phyloP scores from a whole-genome alignment of 2,113 vertebrate genomes.

The Urocitellus parryii region DNA sequence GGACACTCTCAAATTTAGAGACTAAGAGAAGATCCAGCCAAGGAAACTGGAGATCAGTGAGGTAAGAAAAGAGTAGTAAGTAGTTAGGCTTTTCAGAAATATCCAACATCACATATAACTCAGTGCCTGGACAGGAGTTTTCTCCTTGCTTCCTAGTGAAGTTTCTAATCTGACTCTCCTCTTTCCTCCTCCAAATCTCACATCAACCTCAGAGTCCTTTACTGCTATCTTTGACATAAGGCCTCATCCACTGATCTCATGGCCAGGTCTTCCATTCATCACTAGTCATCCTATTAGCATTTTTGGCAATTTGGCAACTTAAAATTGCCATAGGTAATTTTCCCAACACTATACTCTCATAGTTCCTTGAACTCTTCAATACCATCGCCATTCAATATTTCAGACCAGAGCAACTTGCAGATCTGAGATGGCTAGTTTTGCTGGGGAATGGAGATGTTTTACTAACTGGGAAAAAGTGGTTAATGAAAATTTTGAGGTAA shows the following conservation, averaged over 20 bases:
- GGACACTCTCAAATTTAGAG: not conserved
- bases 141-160: not conserved
- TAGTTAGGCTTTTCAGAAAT: not conserved
- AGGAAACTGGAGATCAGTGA: not conserved
- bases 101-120: not conserved
- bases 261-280: not conserved
- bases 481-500: slow-evolving; percentile 32
- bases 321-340: not conserved
- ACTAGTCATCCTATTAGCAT: not conserved
- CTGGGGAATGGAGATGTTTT: not conserved
- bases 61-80: not conserved
- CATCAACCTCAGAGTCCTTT: not conserved
- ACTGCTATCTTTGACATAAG: not conserved
- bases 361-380: not conserved
- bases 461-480: not conserved
- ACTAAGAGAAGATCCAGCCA: not conserved
- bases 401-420: not conserved
- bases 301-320: not conserved
- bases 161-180: slow-evolving; percentile 2
- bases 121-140: not conserved
- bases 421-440: slow-evolving; percentile 1
- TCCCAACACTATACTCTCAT: not conserved
- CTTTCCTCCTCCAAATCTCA: not conserved
- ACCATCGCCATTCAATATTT: not conserved
- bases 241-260: not conserved